Base-by-base conservation (phyloP, 2,888 invertebrate species). In the Tryphoninae sp. region DNA sequence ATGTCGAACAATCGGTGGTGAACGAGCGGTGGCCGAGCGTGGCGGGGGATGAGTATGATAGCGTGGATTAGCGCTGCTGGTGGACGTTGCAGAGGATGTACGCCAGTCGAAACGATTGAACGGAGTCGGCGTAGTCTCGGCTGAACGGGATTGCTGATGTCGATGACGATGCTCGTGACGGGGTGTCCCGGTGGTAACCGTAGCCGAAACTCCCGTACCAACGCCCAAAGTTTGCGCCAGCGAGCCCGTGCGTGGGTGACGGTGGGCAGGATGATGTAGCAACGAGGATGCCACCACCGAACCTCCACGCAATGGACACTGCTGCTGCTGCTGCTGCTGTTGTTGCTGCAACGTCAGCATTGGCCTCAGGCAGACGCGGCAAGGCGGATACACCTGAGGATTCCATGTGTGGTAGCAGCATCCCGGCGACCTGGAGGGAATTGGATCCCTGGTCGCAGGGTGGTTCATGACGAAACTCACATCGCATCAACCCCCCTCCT, bases 371-470 rank as follows among this genome's bases (percentile, higher is more conserved):
- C 90, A 91, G 59, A 90, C 85, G 80, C 89, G 86, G 87, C 91
- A 90, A 45, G 89, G 87, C 61, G 90, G 88, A 75, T 88, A 87
- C 59, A 89, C 87, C 83, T 89, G 90, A 78, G 90, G 90, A 80
- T 89, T 90, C 89, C 90, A 89, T 84, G 89, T 86, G 83, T 91
- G 90, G 86, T 90, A 91, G 84, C 90, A 91, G 89, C 91, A 91
- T 91, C 90, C 91, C 90, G 90, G 90, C 90, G 90, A 90, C 90
- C 90, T 89, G 88, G 89, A 88, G 90, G 90, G 90, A 88, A 90
- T 86, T 83, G 89, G 91, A 83, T 90, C 90, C 86, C 91, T 90
- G 91, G 91, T 90, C 91, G 89, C 90, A 89, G 90, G 90, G 89
- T 89, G 89, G 89, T 90, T 91, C 91, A 91, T 91, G 90, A 88